Base-by-base conservation (phyloP, 1,140 invertebrate genomes). In the Planococcus citri region DNA sequence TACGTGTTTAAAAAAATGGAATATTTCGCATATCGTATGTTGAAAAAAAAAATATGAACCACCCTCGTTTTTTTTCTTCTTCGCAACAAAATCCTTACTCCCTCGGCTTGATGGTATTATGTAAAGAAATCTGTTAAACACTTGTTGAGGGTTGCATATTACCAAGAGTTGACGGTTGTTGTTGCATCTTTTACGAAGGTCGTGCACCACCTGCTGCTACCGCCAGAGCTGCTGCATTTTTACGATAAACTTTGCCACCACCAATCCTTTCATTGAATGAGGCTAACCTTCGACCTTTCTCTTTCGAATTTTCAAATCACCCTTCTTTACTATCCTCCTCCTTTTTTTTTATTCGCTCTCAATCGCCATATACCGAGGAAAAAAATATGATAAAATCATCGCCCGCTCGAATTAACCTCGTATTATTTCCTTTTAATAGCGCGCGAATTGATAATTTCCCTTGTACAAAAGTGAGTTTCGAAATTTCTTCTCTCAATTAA, bases 121-220 rank as follows among this genome's bases (percentile, higher is more conserved):
- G 41, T 51, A 51, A 51, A 51, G 41, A 51, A 51, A 51, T 51
- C 41, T 51, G 41, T 51, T 51, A 51, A 51, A 51, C 41, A 51
- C 41, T 51, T 51, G 41, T 51, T 51, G 41, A 51, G 41, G 41
- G 41, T 51, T 51, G 41, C 41, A 51, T 51, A 51, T 51, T 51
- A 51, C 41, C 41, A 51, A 51, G 41, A 51, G 41, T 51, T 51
- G 41, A 51, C 41, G 41, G 41, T 51, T 51, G 41, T 51, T 51
- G 41, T 51, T 51, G 41, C 41, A 51, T 51, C 41, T 51, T 51
- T 51, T 12, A 33, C 41, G 41, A 51, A 51, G 41, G 41, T 51
- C 41, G 41, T 51, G 41, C 41, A 51, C 41, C 41, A 51, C 41
- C 41, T 51, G 41, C 41, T 51, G 41, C 41, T 51, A 51, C n/a